Conservation (phyloP, 2,888 invertebrate species). For the Apotomis capreana region DNA sequence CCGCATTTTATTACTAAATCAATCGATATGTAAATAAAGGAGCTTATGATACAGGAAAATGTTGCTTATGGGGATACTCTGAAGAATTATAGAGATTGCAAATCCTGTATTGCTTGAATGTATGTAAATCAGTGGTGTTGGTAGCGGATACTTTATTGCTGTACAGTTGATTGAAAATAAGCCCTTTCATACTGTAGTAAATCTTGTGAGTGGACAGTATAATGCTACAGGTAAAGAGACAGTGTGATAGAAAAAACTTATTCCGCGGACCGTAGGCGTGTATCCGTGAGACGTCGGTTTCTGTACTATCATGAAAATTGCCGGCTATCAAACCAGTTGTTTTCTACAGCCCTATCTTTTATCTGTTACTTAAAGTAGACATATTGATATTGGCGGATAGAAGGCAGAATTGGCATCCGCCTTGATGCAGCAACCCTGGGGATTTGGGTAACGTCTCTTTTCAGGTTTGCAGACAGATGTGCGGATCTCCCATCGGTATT, state of each 20-base stretch:
- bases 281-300: constrained; percentile 11
- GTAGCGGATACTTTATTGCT: constrained; percentile 57
- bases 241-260: constrained; percentile 35
- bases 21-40: constrained; percentile 40
- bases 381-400: too few relatives aligned
- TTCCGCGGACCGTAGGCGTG: constrained; percentile 28
- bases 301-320: constrained; percentile 9
- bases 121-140: constrained; percentile 53
- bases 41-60: constrained; percentile 47
- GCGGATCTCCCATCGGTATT: too few relatives aligned
- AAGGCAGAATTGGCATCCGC: too few relatives aligned
- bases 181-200: constrained; percentile 45
- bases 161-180: constrained; percentile 60
- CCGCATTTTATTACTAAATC: constrained; percentile 26
- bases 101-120: constrained; percentile 43
- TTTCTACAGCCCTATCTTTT: neutral
- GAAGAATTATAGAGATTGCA: constrained; percentile 43
- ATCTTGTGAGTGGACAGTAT: constrained; percentile 36
- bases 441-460: too few relatives aligned
- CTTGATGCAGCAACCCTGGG: too few relatives aligned
- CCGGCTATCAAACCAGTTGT: neutral
- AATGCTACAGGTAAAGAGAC: constrained; percentile 37
- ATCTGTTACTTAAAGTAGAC: neutral
- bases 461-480: too few relatives aligned
- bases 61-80: constrained; percentile 46